phyloP scores from a whole-genome alignment of 1,140 invertebrate genomes.

The Diabrotica undecimpunctata region DNA sequence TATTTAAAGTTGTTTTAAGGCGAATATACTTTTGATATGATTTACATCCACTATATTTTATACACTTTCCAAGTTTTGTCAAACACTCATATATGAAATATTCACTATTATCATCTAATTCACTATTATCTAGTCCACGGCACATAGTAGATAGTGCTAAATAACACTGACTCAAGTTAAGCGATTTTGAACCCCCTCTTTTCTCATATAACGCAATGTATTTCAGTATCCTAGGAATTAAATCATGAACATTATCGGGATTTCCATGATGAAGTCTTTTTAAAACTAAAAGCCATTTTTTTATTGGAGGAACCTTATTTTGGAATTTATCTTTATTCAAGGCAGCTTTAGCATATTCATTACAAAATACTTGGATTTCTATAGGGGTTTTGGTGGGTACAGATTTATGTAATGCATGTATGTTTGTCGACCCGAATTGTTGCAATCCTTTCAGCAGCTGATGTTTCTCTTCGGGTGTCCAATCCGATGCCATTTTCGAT shows the following conservation, averaged over 20 bases:
- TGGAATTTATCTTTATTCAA: slow-evolving; percentile 14
- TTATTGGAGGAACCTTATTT: slow-evolving; percentile 21
- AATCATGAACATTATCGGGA: slow-evolving; percentile 18
- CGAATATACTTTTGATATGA: no score
- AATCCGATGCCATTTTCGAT: neutral
- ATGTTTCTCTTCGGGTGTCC: slow-evolving; percentile 30
- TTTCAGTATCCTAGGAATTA: slow-evolving; percentile 33
- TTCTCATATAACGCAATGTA: slow-evolving; percentile 38
- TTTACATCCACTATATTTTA: slow-evolving; percentile 21
- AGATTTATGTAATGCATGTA: slow-evolving; percentile 20
- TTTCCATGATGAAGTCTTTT: slow-evolving; percentile 16
- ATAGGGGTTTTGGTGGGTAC: slow-evolving; percentile 29
- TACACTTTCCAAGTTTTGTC: slow-evolving; percentile 20
- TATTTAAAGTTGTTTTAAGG: no score
- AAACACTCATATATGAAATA: slow-evolving; percentile 32
- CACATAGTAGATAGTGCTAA: slow-evolving; percentile 31
- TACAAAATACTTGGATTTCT: slow-evolving; percentile 31
- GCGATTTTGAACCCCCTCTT: slow-evolving; percentile 13
- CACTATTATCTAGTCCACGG: slow-evolving; percentile 19
- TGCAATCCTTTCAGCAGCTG: slow-evolving; percentile 26
- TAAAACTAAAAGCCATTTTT: slow-evolving; percentile 32
- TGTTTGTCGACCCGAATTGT: slow-evolving; percentile 27
- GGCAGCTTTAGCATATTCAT: slow-evolving; percentile 27
- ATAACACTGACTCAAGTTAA: slow-evolving; percentile 34
- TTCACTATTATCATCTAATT: slow-evolving; percentile 22